These are phyloP conservation scores for Linurgus olivaceus DNA, from an alignment of 2,797 vertebrate species.

Conservation along the genomic window DNA sequence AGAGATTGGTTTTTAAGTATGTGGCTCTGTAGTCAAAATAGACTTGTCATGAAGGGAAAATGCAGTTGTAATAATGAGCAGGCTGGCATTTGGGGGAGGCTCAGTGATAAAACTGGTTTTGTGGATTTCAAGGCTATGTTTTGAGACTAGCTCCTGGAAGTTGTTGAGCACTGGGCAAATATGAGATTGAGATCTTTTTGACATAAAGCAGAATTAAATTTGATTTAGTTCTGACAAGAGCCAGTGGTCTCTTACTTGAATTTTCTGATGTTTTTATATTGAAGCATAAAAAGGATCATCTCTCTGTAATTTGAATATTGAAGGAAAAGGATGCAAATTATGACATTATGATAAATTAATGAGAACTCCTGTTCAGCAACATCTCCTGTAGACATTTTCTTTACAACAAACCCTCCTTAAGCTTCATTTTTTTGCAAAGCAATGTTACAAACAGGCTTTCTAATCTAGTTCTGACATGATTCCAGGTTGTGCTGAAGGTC, in stretches of 20 bases:
- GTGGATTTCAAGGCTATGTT: neutral
- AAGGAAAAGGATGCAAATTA: neutral
- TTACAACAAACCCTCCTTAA: neutral
- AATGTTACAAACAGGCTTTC: neutral
- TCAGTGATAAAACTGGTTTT: neutral
- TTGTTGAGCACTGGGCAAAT: neutral
- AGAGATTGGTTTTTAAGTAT: neutral
- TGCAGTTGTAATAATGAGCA: neutral
- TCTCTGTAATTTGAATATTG: neutral
- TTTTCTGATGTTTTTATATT: neutral
- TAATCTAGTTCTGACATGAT: neutral
- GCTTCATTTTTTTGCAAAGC: neutral
- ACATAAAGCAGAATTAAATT: neutral
- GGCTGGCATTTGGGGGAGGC: neutral
- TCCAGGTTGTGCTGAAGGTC: neutral
- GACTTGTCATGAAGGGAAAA: conserved; percentile 8
- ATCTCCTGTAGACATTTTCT: neutral
- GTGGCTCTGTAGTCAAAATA: conserved; percentile 20
- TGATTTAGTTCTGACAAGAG: neutral
- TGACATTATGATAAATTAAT: neutral
- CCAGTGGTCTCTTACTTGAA: neutral
- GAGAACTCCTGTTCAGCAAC: neutral
- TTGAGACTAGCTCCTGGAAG: neutral
- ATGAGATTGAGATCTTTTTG: neutral
- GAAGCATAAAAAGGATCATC: neutral